These are phyloP conservation scores for Eptesicus fuscus DNA, from an alignment of 2,113 vertebrate genomes.

Conservation along the genomic window DNA sequence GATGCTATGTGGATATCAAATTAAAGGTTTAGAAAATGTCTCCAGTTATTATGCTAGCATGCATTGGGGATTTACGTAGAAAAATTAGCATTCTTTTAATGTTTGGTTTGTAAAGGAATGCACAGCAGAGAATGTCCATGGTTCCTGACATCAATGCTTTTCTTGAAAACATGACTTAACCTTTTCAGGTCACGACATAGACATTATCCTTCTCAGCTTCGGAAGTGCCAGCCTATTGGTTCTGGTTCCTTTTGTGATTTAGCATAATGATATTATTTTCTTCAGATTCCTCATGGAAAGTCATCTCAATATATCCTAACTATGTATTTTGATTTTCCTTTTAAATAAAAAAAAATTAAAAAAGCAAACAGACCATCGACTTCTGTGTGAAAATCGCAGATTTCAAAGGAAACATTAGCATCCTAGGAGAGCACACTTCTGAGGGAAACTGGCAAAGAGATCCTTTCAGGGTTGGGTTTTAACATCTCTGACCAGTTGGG, in stretches of 20 bases:
- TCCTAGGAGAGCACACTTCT: background rate
- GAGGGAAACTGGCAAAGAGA: slow-evolving; percentile 2
- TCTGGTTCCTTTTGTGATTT: background rate
- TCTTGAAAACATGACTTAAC: background rate
- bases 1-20: background rate
- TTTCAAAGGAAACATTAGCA: slow-evolving; percentile 23
- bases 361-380: background rate
- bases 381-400: slow-evolving; percentile 42
- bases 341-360: slow-evolving; percentile 41
- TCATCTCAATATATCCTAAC: background rate
- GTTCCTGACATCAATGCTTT: background rate
- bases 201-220: background rate
- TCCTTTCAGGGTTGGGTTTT: slow-evolving; percentile 69
- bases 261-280: background rate
- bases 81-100: background rate
- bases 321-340: slow-evolving; percentile 15
- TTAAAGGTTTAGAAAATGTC: background rate
- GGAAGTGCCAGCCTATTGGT: background rate
- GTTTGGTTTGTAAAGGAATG: background rate
- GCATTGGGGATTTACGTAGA: background rate
- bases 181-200: background rate
- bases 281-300: background rate
- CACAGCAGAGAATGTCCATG: background rate
- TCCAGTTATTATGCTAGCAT: background rate
- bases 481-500: slow-evolving; percentile 73